Conservation (phyloP, 2,888 invertebrate genomes). For the Atethmia centrago region DNA sequence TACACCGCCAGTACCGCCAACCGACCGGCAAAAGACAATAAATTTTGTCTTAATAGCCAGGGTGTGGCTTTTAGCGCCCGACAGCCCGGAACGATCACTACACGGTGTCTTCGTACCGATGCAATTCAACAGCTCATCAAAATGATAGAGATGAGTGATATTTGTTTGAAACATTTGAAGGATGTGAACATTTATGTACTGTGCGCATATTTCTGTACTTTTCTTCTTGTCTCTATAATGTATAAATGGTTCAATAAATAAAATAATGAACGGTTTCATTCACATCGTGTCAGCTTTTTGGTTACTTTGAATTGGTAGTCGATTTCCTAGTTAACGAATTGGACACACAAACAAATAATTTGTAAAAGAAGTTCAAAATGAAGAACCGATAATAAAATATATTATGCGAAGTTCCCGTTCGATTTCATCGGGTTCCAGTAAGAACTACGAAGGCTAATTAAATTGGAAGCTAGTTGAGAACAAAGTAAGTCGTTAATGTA, state of each 20-base stretch:
- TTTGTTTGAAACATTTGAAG: not conserved
- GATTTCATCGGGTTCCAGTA: constrained; percentile 61
- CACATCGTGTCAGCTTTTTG: not conserved
- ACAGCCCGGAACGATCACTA: constrained; percentile 45
- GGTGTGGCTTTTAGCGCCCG: constrained; percentile 56
- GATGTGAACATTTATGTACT: too few species aligned
- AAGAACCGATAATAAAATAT: constrained; percentile 35
- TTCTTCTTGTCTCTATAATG: too few species aligned
- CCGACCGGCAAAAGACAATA: constrained; percentile 60
- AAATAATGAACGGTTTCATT: not conserved
- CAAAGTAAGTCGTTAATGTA: constrained; percentile 82
- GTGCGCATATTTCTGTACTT: too few species aligned
- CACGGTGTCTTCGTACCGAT: constrained; percentile 22
- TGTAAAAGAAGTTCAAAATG: constrained; percentile 29
- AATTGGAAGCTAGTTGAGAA: constrained; percentile 80
- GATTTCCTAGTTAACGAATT: constrained; percentile 4
- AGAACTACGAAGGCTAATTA: constrained; percentile 75
- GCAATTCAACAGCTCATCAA: constrained; percentile 49
- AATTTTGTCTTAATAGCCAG: constrained; percentile 64
- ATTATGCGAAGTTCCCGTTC: constrained; percentile 45
- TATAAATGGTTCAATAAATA: too few species aligned
- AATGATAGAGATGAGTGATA: constrained; percentile 1
- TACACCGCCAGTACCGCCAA: constrained; percentile 53
- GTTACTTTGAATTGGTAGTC: constrained; percentile 6
- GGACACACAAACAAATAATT: constrained; percentile 13